phyloP scores from a whole-genome alignment of 2,888 invertebrate genomes.

The Ectemnius continuus region DNA sequence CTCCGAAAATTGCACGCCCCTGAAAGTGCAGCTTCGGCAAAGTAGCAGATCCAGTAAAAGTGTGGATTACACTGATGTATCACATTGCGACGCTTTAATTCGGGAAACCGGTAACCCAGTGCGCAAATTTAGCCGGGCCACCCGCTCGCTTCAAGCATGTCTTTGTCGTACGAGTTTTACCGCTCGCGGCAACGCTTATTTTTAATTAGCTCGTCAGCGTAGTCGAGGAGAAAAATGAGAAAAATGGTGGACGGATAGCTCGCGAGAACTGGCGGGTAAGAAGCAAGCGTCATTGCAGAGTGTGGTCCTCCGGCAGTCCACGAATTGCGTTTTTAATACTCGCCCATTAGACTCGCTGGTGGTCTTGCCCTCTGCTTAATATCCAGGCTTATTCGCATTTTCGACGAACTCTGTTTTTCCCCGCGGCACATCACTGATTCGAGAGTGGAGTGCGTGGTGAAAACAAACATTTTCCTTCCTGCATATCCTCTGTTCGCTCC shows the following conservation, averaged over 20 bases:
- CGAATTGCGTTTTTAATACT: constrained; percentile 58
- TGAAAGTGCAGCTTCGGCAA: no score
- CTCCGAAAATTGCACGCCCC: no score
- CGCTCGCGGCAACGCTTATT: constrained; percentile 28
- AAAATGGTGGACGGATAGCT: background rate
- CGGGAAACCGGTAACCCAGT: constrained; percentile 18
- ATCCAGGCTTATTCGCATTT: constrained; percentile 34
- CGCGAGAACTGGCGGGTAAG: constrained; percentile 5
- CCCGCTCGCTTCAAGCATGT: background rate
- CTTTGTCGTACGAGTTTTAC: constrained; percentile 16
- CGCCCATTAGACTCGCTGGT: constrained; percentile 52
- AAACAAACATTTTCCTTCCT: constrained; percentile 46
- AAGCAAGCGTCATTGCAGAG: background rate
- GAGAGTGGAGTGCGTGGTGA: constrained; percentile 20
- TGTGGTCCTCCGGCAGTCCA: constrained; percentile 52
- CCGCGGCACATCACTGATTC: constrained; percentile 28
- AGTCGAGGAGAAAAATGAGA: background rate
- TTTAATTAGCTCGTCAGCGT: constrained; percentile 41
- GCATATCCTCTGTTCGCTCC: constrained; percentile 8
- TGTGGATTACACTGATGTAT: constrained; percentile 8
- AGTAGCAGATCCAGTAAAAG: no score
- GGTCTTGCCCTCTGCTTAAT: constrained; percentile 22
- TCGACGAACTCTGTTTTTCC: constrained; percentile 20
- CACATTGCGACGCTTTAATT: constrained; percentile 4
- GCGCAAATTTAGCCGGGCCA: constrained; percentile 13